Evolutionary conservation across 2,888 invertebrate species (phyloP).

Genomic region (Periphyllus acericola): DNA sequence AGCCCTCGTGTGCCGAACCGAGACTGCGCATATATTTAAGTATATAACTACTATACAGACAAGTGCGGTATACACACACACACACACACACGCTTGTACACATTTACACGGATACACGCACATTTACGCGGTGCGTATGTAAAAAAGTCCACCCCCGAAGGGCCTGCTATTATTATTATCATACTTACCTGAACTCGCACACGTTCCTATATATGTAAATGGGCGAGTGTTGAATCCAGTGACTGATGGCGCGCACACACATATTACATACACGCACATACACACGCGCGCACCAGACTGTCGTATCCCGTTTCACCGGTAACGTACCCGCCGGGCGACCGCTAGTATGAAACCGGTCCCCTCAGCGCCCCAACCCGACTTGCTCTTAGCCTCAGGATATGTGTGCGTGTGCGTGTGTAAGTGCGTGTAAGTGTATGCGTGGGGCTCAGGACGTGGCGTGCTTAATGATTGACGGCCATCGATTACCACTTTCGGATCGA

Average conservation of each 20-base stretch:
- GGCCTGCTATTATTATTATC: slow-evolving; percentile 1
- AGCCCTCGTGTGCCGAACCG: not conserved
- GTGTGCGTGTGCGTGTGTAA: not conserved
- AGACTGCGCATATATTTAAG: not conserved
- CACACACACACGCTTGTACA: too few species aligned
- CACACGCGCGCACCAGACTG: not conserved
- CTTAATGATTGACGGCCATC: slow-evolving; percentile 48
- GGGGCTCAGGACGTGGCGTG: slow-evolving; percentile 21
- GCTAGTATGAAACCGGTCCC: slow-evolving; percentile 45
- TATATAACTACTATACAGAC: not conserved
- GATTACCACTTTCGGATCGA: slow-evolving; percentile 25
- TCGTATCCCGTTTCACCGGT: slow-evolving; percentile 25
- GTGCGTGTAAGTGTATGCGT: not conserved
- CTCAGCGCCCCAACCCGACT: slow-evolving; percentile 5
- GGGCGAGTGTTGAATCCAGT: not conserved
- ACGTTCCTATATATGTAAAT: not conserved
- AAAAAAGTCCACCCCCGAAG: not conserved
- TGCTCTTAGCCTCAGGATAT: not conserved
- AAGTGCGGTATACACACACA: too few species aligned
- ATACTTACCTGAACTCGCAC: not conserved
- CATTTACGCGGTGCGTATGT: not conserved
- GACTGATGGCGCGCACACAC: slow-evolving; percentile 7
- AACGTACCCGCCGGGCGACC: slow-evolving; percentile 47
- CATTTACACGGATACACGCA: too few species aligned
- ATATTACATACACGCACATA: not conserved